Percentiles rank a stretch among this genome's conserved stretches.
phyloP scores from a whole-genome alignment of 2,113 vertebrate species.

The Tretioscincus oriximinensis region DNA sequence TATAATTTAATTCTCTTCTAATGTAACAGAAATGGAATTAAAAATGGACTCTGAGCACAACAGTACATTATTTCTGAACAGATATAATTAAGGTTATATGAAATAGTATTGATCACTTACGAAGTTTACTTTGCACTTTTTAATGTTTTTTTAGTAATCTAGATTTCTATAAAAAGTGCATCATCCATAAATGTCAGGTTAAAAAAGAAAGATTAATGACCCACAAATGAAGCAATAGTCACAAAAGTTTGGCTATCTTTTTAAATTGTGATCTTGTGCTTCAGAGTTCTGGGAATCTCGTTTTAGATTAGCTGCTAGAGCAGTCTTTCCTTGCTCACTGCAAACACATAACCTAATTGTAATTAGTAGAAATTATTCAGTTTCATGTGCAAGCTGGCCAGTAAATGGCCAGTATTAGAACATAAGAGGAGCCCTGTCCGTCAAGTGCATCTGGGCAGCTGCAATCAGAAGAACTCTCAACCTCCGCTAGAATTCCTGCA shows the following conservation, averaged over 20 bases:
- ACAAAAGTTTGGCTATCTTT: background rate
- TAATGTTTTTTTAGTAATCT: background rate
- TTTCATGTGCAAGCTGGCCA: background rate
- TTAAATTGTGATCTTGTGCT: background rate
- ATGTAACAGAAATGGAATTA: too few relatives aligned
- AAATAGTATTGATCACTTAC: background rate
- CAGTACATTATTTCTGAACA: too few relatives aligned
- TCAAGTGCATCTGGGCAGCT: too few relatives aligned
- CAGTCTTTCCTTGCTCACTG: background rate
- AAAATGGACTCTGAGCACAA: too few relatives aligned
- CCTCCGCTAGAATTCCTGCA: too few relatives aligned
- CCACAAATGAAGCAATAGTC: background rate
- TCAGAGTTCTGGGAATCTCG: background rate
- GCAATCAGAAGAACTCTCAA: too few relatives aligned
- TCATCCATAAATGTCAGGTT: background rate
- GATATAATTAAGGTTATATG: background rate
- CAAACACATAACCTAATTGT: too few relatives aligned
- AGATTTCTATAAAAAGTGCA: background rate
- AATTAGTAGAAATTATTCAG: background rate
- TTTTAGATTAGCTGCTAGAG: background rate
- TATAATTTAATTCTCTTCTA: too few relatives aligned
- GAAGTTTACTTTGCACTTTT: background rate
- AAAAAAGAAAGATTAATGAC: background rate
- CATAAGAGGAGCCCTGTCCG: too few relatives aligned
- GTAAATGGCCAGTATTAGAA: background rate